Evolutionary conservation across 2,888 invertebrate genomes (phyloP).

Genomic region (Tigriopus californicus): DNA sequence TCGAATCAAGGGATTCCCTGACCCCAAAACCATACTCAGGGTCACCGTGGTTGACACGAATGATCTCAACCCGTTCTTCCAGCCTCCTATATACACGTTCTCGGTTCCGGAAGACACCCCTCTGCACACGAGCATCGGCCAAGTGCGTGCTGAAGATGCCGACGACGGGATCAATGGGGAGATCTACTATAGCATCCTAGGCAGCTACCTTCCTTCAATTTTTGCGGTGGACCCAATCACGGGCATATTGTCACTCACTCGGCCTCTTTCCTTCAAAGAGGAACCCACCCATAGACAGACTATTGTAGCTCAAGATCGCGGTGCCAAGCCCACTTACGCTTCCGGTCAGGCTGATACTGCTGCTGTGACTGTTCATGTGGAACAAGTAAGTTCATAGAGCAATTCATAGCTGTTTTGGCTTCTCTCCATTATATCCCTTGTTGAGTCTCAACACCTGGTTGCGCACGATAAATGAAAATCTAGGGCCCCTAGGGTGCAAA

Average conservation of each 20-base stretch:
- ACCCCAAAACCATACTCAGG: slow-evolving; percentile 49
- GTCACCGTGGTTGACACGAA: slow-evolving; percentile 62
- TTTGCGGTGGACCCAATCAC: slow-evolving; percentile 86
- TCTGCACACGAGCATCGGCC: slow-evolving; percentile 38
- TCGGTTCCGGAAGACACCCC: slow-evolving; percentile 73
- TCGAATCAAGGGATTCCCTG: slow-evolving; percentile 25
- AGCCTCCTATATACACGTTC: slow-evolving; percentile 65
- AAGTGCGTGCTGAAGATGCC: slow-evolving; percentile 68
- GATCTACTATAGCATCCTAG: slow-evolving; percentile 61
- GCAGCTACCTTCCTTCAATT: slow-evolving; percentile 30
- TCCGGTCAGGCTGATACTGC: slow-evolving; percentile 49
- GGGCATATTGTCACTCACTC: slow-evolving; percentile 64
- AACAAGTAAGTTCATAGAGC: no score
- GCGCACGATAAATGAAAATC: no score
- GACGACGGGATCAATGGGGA: slow-evolving; percentile 89
- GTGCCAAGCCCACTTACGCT: slow-evolving; percentile 38
- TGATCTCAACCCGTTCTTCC: slow-evolving; percentile 83
- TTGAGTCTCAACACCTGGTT: no score
- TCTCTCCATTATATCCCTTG: no score
- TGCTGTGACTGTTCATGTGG: slow-evolving; percentile 31
- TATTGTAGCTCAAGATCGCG: slow-evolving; percentile 70
- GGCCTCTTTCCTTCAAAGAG: slow-evolving; percentile 51
- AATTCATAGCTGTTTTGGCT: no score
- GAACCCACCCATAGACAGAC: slow-evolving; percentile 48
- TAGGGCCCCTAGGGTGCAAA: no score